Evolutionary conservation across 1,140 invertebrate genomes (phyloP).

Genomic region (Sinonovacula constricta): DNA sequence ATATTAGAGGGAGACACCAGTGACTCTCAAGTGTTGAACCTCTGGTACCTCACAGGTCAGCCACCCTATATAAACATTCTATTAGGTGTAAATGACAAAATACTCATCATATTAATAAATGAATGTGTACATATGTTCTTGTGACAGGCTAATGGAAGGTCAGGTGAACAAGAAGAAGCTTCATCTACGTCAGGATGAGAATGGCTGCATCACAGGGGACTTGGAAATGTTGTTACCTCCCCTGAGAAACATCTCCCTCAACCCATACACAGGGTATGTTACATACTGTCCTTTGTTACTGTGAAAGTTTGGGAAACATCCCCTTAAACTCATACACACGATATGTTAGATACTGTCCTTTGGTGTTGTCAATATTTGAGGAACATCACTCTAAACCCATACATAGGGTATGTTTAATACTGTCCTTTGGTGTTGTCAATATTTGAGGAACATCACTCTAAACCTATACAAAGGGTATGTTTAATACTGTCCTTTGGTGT

Average conservation of each 20-base stretch:
- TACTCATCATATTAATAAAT: no score
- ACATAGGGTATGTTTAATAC: not conserved
- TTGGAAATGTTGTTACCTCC: constrained; percentile 57
- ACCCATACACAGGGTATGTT: constrained; percentile 61
- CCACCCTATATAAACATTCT: no score
- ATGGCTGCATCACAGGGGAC: constrained; percentile 55
- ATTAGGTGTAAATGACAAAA: no score
- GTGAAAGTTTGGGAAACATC: not conserved
- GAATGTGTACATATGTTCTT: no score
- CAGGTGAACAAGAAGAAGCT: constrained; percentile 37
- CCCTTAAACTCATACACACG: not conserved
- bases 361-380: not conserved
- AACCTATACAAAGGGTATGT: no score
- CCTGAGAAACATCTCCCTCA: constrained; percentile 50
- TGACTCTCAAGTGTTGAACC: no score
- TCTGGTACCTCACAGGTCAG: no score
- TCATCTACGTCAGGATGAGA: constrained; percentile 45
- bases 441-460: not conserved
- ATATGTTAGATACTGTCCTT: not conserved
- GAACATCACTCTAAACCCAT: not conserved
- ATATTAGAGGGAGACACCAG: no score
- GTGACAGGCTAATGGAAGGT: constrained; percentile 33
- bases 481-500: no score
- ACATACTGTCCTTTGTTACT: not conserved
- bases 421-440: not conserved